Conservation (phyloP, 2,888 invertebrate species). For the Neocrepidodera transversa region DNA sequence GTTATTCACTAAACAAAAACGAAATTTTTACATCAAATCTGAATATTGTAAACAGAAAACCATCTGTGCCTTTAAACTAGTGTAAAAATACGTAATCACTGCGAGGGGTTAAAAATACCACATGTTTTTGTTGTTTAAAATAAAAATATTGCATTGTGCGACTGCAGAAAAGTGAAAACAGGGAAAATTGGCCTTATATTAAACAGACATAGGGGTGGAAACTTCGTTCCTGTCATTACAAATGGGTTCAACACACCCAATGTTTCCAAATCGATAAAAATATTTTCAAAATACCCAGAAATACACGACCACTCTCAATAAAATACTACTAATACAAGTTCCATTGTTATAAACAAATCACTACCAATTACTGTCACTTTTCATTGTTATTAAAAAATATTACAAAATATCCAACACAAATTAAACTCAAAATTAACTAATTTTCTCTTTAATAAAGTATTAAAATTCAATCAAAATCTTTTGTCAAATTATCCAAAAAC, state of each 20-base stretch:
- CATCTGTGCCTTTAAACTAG: slow-evolving; percentile 30
- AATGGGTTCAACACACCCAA: slow-evolving; percentile 58
- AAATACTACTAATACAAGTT: slow-evolving; percentile 20
- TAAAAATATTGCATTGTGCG: slow-evolving; percentile 28
- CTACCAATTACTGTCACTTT: slow-evolving; percentile 22
- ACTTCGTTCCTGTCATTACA: slow-evolving; percentile 42
- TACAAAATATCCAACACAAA: neutral
- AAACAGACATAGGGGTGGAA: slow-evolving; percentile 44
- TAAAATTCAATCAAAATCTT: too few relatives aligned
- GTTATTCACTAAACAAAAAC: too few relatives aligned
- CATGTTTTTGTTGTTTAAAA: slow-evolving; percentile 26
- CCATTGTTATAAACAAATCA: slow-evolving; percentile 31
- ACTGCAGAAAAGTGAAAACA: slow-evolving; percentile 36
- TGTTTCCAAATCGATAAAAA: slow-evolving; percentile 57
- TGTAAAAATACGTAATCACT: slow-evolving; percentile 16
- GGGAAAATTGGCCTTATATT: slow-evolving; percentile 46
- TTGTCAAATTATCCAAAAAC: too few relatives aligned
- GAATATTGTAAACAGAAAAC: slow-evolving; percentile 25
- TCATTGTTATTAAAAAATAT: slow-evolving; percentile 16
- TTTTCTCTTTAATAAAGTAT: too few relatives aligned
- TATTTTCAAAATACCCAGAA: slow-evolving; percentile 34
- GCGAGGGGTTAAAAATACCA: slow-evolving; percentile 31
- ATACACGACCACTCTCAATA: slow-evolving; percentile 16
- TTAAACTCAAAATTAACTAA: too few relatives aligned
- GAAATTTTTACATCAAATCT: slow-evolving; percentile 10